These are phyloP conservation scores for Poecilus cupreus DNA, from an alignment of 2,888 invertebrate genomes.

Conservation along the genomic window DNA sequence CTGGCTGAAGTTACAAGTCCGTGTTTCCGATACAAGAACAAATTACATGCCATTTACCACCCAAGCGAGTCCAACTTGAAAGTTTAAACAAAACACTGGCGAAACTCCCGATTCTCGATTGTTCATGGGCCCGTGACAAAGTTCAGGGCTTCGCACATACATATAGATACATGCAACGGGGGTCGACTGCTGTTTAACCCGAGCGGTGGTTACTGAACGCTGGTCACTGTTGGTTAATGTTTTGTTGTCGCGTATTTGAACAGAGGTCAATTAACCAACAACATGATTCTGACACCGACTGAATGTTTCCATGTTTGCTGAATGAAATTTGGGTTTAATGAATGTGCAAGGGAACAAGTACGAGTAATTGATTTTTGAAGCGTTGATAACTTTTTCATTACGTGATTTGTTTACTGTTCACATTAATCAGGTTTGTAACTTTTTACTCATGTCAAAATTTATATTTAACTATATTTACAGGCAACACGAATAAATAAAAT, in stretches of 20 bases:
- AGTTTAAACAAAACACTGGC: conserved; percentile 18
- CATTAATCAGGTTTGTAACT: conserved; percentile 1
- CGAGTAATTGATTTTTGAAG: not conserved
- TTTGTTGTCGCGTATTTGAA: not conserved
- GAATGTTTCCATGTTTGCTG: not conserved
- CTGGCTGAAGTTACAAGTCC: conserved; percentile 12
- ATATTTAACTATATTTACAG: too few relatives aligned
- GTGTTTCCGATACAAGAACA: conserved; percentile 31
- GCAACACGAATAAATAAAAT: too few relatives aligned
- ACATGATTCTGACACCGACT: not conserved
- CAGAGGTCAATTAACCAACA: conserved; percentile 5
- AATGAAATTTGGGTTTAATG: not conserved
- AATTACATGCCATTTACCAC: conserved; percentile 34
- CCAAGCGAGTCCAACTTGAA: conserved; percentile 2
- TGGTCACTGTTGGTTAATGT: not conserved
- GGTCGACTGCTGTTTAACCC: not conserved
- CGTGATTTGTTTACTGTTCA: not conserved
- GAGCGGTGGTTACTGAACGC: not conserved
- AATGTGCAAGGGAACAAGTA: not conserved
- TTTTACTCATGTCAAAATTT: not conserved
- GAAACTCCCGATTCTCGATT: conserved; percentile 1
- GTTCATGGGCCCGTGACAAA: not conserved
- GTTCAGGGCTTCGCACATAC: too few relatives aligned
- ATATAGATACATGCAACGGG: not conserved
- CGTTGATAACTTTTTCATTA: not conserved